Evolutionary conservation across 2,797 vertebrate species (phyloP).

Genomic region (Picus viridis): DNA sequence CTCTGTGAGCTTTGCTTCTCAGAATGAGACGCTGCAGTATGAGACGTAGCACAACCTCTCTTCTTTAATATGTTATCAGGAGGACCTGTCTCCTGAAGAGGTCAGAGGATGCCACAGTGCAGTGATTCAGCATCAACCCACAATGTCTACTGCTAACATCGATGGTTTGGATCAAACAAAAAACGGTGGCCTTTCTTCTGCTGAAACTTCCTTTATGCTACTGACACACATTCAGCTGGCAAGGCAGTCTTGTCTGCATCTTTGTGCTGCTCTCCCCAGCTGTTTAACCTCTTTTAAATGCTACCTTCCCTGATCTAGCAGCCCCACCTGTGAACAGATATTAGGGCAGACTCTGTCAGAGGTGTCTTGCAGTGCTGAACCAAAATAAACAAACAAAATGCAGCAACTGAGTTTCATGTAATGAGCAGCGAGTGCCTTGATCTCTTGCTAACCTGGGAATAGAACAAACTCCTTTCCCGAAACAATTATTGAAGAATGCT

Average conservation of each 20-base stretch:
- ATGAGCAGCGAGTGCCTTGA: neutral
- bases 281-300: neutral
- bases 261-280: neutral
- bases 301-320: neutral
- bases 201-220: neutral
- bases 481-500: neutral
- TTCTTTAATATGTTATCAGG: neutral
- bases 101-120: neutral
- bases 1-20: slow-evolving; percentile 5
- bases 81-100: neutral
- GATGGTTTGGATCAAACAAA: neutral
- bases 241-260: neutral
- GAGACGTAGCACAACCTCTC: neutral
- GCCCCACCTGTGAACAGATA: neutral
- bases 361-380: neutral
- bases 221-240: neutral
- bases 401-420: neutral
- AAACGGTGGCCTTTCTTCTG: neutral
- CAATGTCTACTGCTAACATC: neutral
- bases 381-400: neutral
- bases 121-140: neutral
- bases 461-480: neutral
- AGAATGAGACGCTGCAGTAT: neutral
- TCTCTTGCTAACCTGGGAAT: neutral
- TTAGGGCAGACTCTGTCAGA: neutral